These are phyloP conservation scores for Enteromius unitaeniatus DNA, from an alignment of 2,797 vertebrate species.

Conservation along the genomic window DNA sequence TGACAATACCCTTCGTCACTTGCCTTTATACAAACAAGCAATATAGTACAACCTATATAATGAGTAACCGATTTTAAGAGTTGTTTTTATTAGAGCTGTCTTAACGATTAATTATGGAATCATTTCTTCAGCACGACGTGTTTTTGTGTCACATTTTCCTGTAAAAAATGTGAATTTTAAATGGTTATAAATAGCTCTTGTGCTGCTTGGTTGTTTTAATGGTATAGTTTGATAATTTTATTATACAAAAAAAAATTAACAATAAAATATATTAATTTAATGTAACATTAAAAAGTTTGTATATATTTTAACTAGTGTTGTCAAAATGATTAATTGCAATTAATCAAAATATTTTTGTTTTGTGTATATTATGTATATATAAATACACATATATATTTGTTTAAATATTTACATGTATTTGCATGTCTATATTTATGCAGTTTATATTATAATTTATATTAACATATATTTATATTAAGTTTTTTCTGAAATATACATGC, in stretches of 20 bases:
- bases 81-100: neutral
- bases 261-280: neutral
- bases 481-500: too few relatives aligned
- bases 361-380: too few relatives aligned
- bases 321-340: too few relatives aligned
- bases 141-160: neutral
- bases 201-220: neutral
- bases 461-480: too few relatives aligned
- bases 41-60: neutral
- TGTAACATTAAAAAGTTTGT: neutral
- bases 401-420: too few relatives aligned
- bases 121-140: too few relatives aligned
- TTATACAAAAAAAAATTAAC: neutral
- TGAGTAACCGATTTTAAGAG: neutral
- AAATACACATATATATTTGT: too few relatives aligned
- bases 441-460: too few relatives aligned
- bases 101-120: too few relatives aligned
- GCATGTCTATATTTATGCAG: too few relatives aligned
- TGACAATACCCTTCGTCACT: neutral
- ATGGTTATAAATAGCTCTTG: neutral
- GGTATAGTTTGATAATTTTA: neutral
- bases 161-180: neutral
- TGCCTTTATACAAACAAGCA: neutral
- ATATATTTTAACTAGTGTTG: neutral
- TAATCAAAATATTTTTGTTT: too few relatives aligned